These are phyloP conservation scores for Vesta saturnalis DNA, from an alignment of 2,888 invertebrate species.

Conservation along the genomic window DNA sequence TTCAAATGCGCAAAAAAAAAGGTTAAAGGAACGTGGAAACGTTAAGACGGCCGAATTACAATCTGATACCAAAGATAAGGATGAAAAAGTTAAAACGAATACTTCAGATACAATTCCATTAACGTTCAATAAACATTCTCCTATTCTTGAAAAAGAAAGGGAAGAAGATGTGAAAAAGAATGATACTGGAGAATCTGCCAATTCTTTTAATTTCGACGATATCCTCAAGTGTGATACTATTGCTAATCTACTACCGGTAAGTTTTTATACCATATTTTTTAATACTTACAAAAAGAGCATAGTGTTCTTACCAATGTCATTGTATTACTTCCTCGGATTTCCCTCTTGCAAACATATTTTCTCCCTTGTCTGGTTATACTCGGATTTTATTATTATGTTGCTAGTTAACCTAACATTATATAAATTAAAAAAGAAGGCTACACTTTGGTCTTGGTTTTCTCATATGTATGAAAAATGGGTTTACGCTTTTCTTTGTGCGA, in stretches of 20 bases:
- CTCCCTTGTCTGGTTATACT: too few relatives aligned
- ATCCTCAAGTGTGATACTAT: constrained; percentile 84
- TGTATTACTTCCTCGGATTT: too few relatives aligned
- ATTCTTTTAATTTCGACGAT: constrained; percentile 82
- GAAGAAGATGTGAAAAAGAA: constrained; percentile 22
- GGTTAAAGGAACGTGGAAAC: constrained; percentile 57
- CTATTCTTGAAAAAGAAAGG: constrained; percentile 49
- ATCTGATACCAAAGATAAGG: constrained; percentile 39
- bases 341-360: too few relatives aligned
- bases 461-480: too few relatives aligned
- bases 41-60: constrained; percentile 25
- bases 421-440: too few relatives aligned
- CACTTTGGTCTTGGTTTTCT: too few relatives aligned
- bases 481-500: too few relatives aligned
- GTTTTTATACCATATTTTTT: constrained; percentile 42
- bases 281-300: too few relatives aligned
- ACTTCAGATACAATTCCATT: constrained; percentile 45
- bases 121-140: constrained; percentile 56
- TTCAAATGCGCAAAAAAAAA: constrained; percentile 62
- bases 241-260: constrained; percentile 77
- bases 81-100: constrained; percentile 28
- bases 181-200: not conserved
- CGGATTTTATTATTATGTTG: too few relatives aligned
- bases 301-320: too few relatives aligned
- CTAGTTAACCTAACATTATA: too few relatives aligned